Conservation (phyloP, 2,888 invertebrate species). For the Atherix ibis region DNA sequence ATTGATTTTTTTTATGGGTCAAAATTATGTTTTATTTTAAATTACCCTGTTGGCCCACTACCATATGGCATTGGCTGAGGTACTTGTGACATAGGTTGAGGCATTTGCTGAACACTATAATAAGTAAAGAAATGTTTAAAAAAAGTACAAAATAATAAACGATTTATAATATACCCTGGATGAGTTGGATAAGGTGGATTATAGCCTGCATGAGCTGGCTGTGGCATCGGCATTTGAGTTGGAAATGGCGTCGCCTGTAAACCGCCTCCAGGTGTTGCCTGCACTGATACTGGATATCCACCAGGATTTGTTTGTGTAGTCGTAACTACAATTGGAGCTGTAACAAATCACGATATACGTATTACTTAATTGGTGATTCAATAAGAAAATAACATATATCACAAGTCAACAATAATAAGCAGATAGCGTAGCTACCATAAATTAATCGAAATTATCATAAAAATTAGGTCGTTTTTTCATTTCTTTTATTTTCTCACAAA, state of each 20-base stretch:
- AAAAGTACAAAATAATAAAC: no score
- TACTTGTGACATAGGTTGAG: neutral
- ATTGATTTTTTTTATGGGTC: neutral
- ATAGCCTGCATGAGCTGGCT: neutral
- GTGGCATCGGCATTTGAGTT: conserved; percentile 7
- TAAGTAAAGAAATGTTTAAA: neutral
- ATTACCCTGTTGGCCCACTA: neutral
- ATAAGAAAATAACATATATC: no score
- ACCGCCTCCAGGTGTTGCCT: conserved; percentile 8
- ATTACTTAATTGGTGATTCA: no score
- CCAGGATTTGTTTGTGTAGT: conserved; percentile 2
- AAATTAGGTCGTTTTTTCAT: no score
- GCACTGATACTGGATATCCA: conserved; percentile 9
- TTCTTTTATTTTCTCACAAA: no score
- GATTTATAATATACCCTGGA: conserved; percentile 8
- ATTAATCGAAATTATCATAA: no score
- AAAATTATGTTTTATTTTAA: neutral
- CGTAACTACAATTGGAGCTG: conserved; percentile 8
- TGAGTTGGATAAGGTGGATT: conserved; percentile 9
- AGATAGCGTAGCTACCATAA: no score
- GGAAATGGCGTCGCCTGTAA: conserved; percentile 9
- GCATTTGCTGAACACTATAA: neutral
- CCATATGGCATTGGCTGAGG: neutral
- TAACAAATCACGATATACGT: no score
- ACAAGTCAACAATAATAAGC: no score